A percentile compares a stretch with the other conserved stretches of the same genome.
These are phyloP conservation scores for Allolobophora icterica DNA, from an alignment of 2,888 invertebrate species.

Conservation along the genomic window DNA sequence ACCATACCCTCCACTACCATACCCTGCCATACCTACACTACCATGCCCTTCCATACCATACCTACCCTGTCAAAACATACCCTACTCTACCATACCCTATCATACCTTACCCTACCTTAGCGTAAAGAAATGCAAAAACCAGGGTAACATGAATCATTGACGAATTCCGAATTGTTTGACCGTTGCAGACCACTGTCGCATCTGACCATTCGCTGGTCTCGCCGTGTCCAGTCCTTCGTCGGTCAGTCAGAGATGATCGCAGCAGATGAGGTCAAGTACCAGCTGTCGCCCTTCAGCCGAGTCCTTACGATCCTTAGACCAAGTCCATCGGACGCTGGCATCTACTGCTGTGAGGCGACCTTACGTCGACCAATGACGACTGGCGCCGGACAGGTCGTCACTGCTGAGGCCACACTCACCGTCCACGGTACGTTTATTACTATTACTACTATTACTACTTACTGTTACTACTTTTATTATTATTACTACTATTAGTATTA, in stretches of 20 bases:
- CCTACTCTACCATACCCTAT: too few relatives aligned
- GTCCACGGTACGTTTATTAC: slow-evolving; percentile 71
- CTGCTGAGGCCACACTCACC: slow-evolving; percentile 76
- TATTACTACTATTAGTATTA: not conserved
- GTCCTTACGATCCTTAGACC: slow-evolving; percentile 55
- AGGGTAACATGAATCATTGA: too few relatives aligned
- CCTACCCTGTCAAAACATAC: too few relatives aligned
- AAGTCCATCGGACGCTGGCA: slow-evolving; percentile 51
- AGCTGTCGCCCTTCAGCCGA: slow-evolving; percentile 50
- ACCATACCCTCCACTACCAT: too few relatives aligned
- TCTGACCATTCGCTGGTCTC: slow-evolving; percentile 56
- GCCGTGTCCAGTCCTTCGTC: slow-evolving; percentile 38
- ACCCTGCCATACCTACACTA: too few relatives aligned
- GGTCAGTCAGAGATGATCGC: slow-evolving; percentile 39
- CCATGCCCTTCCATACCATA: too few relatives aligned
- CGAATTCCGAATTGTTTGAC: not conserved
- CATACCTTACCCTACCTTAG: too few relatives aligned
- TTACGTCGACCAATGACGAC: slow-evolving; percentile 57
- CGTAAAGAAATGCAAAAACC: too few relatives aligned
- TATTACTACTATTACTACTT: not conserved
- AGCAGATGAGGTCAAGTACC: slow-evolving; percentile 51
- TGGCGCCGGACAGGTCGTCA: slow-evolving; percentile 77
- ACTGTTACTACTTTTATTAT: not conserved
- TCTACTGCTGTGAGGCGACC: slow-evolving; percentile 58
- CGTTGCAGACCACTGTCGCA: slow-evolving; percentile 50